A percentile compares a stretch with the other conserved stretches of the same genome.
Conservation (phyloP, 2,888 invertebrate genomes). For the Caenorhabditis auriculariae region DNA sequence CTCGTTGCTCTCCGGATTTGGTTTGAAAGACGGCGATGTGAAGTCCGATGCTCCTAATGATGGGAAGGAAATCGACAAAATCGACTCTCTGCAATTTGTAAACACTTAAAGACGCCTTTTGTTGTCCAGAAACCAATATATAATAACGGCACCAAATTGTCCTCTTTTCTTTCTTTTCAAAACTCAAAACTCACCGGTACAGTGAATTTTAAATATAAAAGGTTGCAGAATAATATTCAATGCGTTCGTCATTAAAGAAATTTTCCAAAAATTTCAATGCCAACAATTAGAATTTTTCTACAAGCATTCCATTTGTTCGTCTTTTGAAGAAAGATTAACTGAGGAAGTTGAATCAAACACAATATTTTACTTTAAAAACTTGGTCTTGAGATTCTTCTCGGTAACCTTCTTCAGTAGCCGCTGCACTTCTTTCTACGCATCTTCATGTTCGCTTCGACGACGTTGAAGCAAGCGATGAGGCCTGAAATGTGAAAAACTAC, state of each 20-base stretch:
- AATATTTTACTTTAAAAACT: too few species aligned
- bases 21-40: slow-evolving; percentile 75
- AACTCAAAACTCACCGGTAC: neutral
- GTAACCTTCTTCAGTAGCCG: slow-evolving; percentile 50
- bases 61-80: slow-evolving; percentile 91
- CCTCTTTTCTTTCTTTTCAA: too few species aligned
- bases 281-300: too few species aligned
- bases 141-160: too few species aligned
- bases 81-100: slow-evolving; percentile 72
- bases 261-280: too few species aligned
- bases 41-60: slow-evolving; percentile 84
- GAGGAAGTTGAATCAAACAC: too few species aligned
- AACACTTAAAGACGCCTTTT: neutral
- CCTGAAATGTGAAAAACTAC: slow-evolving; percentile 31
- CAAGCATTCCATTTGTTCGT: too few species aligned
- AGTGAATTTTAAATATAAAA: neutral
- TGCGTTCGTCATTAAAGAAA: too few species aligned
- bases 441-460: slow-evolving; percentile 96
- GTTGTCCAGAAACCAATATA: too few species aligned
- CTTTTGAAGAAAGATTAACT: too few species aligned
- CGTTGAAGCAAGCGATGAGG: slow-evolving; percentile 90
- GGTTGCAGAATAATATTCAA: neutral
- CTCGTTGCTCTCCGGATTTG: slow-evolving; percentile 74
- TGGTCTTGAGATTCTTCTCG: too few species aligned
- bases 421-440: slow-evolving; percentile 74